Percentiles rank a stretch among this genome's conserved stretches.
These are phyloP conservation scores for Camponotus pennsylvanicus DNA, from an alignment of 1,140 invertebrate species.

Conservation along the genomic window DNA sequence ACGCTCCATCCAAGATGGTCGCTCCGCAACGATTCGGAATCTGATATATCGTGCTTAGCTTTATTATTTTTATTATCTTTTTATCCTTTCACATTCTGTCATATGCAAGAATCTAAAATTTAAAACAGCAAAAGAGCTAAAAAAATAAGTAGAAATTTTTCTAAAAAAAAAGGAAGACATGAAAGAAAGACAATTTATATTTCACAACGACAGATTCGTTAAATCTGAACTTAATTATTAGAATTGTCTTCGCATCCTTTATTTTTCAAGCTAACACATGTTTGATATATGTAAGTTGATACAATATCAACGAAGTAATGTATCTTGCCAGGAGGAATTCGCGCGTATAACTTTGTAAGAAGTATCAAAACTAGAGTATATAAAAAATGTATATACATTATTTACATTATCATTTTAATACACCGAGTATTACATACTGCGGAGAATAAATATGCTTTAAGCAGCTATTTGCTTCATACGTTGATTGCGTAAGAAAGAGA, in stretches of 20 bases:
- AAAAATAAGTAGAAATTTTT: too few species aligned
- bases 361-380: constrained; percentile 43
- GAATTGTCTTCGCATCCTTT: not conserved
- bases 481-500: constrained; percentile 21
- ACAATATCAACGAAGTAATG: not conserved
- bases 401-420: constrained; percentile 19
- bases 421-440: not conserved
- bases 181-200: not conserved
- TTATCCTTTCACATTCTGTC: too few species aligned
- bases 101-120: too few species aligned
- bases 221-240: not conserved
- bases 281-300: constrained; percentile 6
- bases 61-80: too few species aligned
- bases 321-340: not conserved
- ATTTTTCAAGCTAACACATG: constrained; percentile 20
- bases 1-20: too few species aligned
- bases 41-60: too few species aligned
- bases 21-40: too few species aligned
- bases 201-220: not conserved
- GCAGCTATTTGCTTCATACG: constrained; percentile 1
- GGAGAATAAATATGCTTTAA: constrained; percentile 17
- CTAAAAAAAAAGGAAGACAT: too few species aligned
- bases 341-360: not conserved
- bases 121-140: too few species aligned
- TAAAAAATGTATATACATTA: constrained; percentile 14